phyloP scores from a whole-genome alignment of 2,797 vertebrate species.

The Cuniculus paca region DNA sequence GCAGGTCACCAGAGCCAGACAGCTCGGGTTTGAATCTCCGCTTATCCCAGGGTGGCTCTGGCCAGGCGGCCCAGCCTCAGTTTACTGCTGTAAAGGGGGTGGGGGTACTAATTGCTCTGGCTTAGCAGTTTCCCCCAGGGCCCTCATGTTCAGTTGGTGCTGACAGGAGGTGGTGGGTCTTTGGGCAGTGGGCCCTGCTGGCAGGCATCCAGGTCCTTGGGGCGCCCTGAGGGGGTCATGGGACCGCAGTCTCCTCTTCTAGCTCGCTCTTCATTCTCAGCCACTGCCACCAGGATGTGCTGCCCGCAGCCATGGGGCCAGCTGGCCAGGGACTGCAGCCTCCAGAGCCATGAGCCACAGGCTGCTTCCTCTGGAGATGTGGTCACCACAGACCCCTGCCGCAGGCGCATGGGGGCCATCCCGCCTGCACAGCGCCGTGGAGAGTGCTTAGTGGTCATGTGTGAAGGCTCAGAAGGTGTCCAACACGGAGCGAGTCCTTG shows the following conservation, averaged over 20 bases:
- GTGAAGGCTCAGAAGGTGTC: neutral
- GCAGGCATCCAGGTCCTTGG: neutral
- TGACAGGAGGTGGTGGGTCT: neutral
- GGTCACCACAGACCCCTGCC: neutral
- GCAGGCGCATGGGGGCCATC: neutral
- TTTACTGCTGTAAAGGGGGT: neutral
- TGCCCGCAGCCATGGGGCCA: neutral
- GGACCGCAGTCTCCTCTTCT: too few species aligned
- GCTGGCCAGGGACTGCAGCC: neutral
- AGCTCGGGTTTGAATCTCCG: neutral
- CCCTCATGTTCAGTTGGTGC: neutral
- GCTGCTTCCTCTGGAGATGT: neutral
- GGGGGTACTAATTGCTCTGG: neutral
- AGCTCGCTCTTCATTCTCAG: neutral
- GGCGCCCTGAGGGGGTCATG: neutral
- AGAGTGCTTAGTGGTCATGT: neutral
- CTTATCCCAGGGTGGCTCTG: neutral
- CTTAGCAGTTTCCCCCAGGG: too few species aligned
- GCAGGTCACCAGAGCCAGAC: neutral
- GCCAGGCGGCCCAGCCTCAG: neutral
- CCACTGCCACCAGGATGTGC: too few species aligned
- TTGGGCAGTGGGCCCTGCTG: neutral
- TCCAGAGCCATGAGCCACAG: neutral
- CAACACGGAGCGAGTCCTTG: neutral
- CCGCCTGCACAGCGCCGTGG: neutral